Evolutionary conservation across 2,113 vertebrate species (phyloP).

Genomic region (Gavia stellata): DNA sequence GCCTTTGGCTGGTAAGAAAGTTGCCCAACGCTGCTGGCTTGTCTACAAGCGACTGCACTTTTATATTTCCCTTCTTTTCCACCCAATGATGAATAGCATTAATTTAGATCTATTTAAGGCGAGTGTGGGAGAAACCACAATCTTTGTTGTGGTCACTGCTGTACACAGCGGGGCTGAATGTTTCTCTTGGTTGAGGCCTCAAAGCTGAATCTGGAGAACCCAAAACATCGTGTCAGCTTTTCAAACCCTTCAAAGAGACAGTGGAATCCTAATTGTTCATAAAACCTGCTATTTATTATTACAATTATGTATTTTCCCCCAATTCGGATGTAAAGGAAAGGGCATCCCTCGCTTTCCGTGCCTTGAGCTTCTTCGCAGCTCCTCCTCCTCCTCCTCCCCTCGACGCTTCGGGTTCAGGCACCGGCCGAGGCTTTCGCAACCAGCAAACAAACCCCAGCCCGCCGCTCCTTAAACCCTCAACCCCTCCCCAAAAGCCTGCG

Average conservation of each 20-base stretch:
- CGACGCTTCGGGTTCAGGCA: not conserved
- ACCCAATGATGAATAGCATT: constrained; percentile 85
- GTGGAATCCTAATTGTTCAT: constrained; percentile 64
- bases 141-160: constrained; percentile 92
- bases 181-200: constrained; percentile 74
- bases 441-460: not conserved
- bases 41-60: constrained; percentile 70
- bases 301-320: constrained; percentile 23
- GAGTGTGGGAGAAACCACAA: constrained; percentile 89
- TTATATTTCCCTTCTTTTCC: constrained; percentile 80
- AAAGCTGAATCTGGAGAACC: constrained; percentile 68
- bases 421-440: not conserved
- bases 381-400: not conserved
- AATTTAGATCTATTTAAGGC: constrained; percentile 90
- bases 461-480: not conserved
- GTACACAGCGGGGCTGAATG: constrained; percentile 82
- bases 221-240: constrained; percentile 65
- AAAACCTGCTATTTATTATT: constrained; percentile 67
- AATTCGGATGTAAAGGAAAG: constrained; percentile 7
- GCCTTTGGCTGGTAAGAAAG: constrained; percentile 57
- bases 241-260: constrained; percentile 64
- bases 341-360: not conserved
- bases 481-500: not conserved
- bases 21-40: constrained; percentile 70
- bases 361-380: constrained; percentile 8